Conservation (phyloP, 2,888 invertebrate genomes). For the Mimumesa dahlbomi region DNA sequence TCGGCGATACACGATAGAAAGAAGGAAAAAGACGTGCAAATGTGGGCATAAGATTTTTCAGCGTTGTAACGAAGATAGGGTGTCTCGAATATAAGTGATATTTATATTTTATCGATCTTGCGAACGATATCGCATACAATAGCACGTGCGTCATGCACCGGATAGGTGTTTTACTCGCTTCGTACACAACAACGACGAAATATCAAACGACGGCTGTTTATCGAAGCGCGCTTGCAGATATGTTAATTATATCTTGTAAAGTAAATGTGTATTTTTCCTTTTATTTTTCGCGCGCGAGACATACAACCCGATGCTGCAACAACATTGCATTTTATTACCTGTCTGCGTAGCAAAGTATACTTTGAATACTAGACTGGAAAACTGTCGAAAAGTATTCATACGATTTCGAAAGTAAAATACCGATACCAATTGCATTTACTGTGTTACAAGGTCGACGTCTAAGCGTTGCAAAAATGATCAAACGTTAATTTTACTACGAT, state of each 20-base stretch:
- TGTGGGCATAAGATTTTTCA: background rate
- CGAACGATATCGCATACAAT: constrained; percentile 36
- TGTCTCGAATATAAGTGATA: constrained; percentile 19
- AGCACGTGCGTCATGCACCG: constrained; percentile 45
- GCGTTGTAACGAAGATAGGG: background rate
- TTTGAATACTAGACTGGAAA: no score
- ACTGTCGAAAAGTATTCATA: no score
- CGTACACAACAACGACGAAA: constrained; percentile 17
- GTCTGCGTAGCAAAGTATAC: no score
- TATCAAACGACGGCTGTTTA: constrained; percentile 38
- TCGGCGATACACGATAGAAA: background rate
- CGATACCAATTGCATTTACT: no score
- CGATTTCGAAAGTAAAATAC: background rate
- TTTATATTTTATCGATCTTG: constrained; percentile 52
- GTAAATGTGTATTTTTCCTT: no score
- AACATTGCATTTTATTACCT: no score
- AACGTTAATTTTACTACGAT: background rate
- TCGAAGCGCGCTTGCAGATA: constrained; percentile 10
- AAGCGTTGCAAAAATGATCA: background rate
- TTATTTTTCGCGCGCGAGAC: no score
- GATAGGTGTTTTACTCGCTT: background rate
- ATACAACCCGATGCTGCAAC: no score
- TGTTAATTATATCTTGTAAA: no score
- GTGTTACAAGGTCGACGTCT: no score
- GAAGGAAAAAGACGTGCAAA: background rate